Evolutionary conservation across 2,888 invertebrate species (phyloP).

Genomic region (Brachyopa scutellaris): DNA sequence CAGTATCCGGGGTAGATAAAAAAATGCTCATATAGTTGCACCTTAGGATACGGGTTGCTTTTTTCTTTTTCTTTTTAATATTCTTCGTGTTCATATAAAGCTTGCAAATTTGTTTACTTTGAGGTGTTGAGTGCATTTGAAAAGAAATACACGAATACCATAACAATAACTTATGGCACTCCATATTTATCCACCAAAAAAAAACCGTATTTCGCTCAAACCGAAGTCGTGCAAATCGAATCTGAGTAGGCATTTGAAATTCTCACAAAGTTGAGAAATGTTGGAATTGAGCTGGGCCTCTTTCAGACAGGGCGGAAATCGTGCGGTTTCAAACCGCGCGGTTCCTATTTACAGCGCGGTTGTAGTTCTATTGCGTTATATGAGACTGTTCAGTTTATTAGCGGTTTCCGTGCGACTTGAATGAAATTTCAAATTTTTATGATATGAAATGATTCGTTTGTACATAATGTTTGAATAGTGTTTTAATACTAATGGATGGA

Average conservation of each 20-base stretch:
- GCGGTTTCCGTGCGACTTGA: too few species aligned
- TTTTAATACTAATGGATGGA: too few species aligned
- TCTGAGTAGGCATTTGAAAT: conserved; percentile 7
- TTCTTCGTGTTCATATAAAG: background rate
- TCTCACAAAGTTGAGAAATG: background rate
- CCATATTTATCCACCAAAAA: background rate
- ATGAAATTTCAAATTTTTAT: too few species aligned
- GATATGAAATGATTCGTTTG: too few species aligned
- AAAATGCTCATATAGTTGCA: background rate
- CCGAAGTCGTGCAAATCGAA: background rate
- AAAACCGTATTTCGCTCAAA: conserved; percentile 1
- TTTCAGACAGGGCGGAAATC: too few species aligned
- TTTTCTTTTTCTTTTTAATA: background rate
- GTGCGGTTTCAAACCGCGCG: too few species aligned
- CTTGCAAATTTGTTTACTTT: too few species aligned
- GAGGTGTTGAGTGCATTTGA: background rate
- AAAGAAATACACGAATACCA: background rate
- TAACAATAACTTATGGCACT: background rate
- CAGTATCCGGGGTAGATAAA: background rate
- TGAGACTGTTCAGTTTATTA: too few species aligned
- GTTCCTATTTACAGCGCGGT: too few species aligned
- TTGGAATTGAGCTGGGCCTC: background rate
- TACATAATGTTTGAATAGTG: too few species aligned
- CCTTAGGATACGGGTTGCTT: background rate
- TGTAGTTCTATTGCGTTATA: too few species aligned